Conservation (phyloP, 2,113 vertebrate species). For the Cheirogaleus medius region DNA sequence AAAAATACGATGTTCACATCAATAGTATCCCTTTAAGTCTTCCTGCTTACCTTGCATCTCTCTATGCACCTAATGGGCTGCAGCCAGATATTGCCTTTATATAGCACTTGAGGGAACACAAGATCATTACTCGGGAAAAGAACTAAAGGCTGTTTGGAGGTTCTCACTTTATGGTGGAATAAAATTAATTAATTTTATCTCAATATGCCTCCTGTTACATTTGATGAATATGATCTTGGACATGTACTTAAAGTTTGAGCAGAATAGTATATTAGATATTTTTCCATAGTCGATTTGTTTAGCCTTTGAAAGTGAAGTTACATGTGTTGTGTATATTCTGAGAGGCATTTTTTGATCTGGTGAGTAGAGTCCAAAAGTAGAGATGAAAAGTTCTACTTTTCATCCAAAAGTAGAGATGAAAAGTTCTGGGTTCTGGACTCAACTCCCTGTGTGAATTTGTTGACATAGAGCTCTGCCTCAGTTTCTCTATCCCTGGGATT, state of each 20-base stretch:
- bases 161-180: constrained; percentile 63
- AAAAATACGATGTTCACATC: constrained; percentile 56
- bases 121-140: constrained; percentile 56
- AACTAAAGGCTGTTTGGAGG: constrained; percentile 64
- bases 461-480: background rate
- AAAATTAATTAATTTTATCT: constrained; percentile 76
- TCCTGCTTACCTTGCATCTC: constrained; percentile 57
- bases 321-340: constrained; percentile 35
- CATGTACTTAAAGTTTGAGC: constrained; percentile 56
- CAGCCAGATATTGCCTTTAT: constrained; percentile 35
- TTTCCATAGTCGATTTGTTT: constrained; percentile 31
- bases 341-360: constrained; percentile 29
- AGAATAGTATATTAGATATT: constrained; percentile 12
- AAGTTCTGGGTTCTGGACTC: background rate
- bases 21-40: constrained; percentile 58
- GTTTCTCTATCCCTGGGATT: background rate
- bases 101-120: constrained; percentile 66
- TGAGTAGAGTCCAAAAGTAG: background rate
- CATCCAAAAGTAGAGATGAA: background rate
- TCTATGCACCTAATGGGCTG: constrained; percentile 55
- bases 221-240: constrained; percentile 71
- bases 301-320: background rate
- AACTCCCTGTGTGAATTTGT: background rate
- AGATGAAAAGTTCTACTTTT: background rate
- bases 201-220: constrained; percentile 67